Conservation (phyloP, 2,797 vertebrate species). For the Phoeniculus purpureus region DNA sequence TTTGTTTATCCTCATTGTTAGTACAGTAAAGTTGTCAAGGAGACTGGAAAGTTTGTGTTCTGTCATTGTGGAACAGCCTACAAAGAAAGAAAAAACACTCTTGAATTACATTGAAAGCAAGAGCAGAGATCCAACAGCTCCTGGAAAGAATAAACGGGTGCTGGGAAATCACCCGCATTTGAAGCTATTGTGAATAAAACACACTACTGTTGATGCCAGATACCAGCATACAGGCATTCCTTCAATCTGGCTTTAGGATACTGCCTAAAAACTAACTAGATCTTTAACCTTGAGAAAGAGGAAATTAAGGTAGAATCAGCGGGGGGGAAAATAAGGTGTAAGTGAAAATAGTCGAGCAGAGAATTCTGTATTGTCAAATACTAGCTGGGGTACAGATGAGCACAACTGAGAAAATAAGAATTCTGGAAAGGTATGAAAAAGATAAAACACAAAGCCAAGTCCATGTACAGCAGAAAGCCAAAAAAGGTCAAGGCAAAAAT, state of each 20-base stretch:
- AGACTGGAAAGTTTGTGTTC: background rate
- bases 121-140: background rate
- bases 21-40: background rate
- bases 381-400: background rate
- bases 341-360: background rate
- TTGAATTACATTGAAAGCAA: background rate
- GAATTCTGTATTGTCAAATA: background rate
- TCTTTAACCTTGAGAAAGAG: background rate
- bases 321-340: background rate
- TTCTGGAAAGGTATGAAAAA: background rate
- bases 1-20: background rate
- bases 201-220: background rate
- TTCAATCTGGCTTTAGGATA: background rate
- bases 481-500: background rate
- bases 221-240: background rate
- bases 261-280: background rate
- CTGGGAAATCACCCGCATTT: background rate
- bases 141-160: background rate
- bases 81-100: background rate
- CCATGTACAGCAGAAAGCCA: background rate
- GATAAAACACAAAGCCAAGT: background rate
- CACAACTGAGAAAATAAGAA: background rate
- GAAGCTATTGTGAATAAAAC: background rate
- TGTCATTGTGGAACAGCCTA: background rate
- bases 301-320: background rate